These are phyloP conservation scores for Pterostichus niger DNA, from an alignment of 2,888 invertebrate genomes.

Conservation along the genomic window DNA sequence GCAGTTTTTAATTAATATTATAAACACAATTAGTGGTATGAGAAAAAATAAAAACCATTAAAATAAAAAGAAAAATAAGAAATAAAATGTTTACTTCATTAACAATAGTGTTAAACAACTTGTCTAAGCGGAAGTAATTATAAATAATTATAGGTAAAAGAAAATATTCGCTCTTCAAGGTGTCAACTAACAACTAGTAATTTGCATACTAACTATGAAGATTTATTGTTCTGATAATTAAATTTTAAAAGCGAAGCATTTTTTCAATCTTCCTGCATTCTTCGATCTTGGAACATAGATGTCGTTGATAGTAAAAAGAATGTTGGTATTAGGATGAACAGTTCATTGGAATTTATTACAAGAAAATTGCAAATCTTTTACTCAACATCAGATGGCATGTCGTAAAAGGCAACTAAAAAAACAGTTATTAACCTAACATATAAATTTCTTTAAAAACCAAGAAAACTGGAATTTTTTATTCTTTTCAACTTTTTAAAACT, in stretches of 20 bases:
- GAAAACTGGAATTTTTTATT: too few relatives aligned
- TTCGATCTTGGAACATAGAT: too few relatives aligned
- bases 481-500: too few relatives aligned
- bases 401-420: too few relatives aligned
- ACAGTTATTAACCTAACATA: too few relatives aligned
- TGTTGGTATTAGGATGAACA: too few relatives aligned
- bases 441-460: too few relatives aligned
- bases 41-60: background rate
- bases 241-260: background rate
- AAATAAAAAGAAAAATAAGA: constrained; percentile 25
- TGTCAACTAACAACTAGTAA: constrained; percentile 38
- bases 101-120: constrained; percentile 32
- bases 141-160: constrained; percentile 30
- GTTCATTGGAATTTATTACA: too few relatives aligned
- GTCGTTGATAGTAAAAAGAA: too few relatives aligned
- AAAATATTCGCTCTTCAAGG: constrained; percentile 26
- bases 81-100: constrained; percentile 12
- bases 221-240: constrained; percentile 32
- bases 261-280: background rate
- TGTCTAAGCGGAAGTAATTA: constrained; percentile 38
- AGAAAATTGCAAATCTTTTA: too few relatives aligned
- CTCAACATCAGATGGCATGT: too few relatives aligned
- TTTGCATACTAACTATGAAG: constrained; percentile 8
- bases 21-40: background rate
- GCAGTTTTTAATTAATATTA: background rate